Evolutionary conservation across 2,113 vertebrate genomes (phyloP).

Genomic region (Clarias batrachus): DNA sequence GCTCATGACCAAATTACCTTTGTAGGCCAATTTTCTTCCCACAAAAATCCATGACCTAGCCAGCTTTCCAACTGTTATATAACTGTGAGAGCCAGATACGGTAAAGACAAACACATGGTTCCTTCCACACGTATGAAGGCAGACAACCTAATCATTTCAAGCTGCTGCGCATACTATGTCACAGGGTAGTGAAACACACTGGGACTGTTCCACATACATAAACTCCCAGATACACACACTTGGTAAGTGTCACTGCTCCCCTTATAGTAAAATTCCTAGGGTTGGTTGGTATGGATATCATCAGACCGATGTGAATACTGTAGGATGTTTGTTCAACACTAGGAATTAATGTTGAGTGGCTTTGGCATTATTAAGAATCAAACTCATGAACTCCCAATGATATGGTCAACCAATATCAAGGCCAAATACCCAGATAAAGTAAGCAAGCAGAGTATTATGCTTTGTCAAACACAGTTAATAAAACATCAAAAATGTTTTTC

Average conservation of each 20-base stretch:
- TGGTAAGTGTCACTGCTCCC: background rate
- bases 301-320: too few relatives aligned
- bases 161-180: background rate
- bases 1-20: background rate
- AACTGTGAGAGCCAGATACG: too few relatives aligned
- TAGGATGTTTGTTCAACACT: too few relatives aligned
- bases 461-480: background rate
- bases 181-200: background rate
- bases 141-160: too few relatives aligned
- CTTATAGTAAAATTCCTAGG: too few relatives aligned
- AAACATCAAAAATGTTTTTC: background rate
- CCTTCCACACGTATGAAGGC: background rate
- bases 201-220: background rate
- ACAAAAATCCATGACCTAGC: too few relatives aligned
- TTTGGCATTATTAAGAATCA: background rate
- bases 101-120: background rate
- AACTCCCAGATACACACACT: background rate
- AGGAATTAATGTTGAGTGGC: background rate
- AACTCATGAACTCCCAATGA: background rate
- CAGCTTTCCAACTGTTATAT: too few relatives aligned
- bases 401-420: background rate
- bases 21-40: background rate
- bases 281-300: too few relatives aligned
- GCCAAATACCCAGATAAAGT: background rate
- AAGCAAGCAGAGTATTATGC: background rate